These are phyloP conservation scores for Apodemia hepburni DNA, from an alignment of 2,888 invertebrate species.

Conservation along the genomic window DNA sequence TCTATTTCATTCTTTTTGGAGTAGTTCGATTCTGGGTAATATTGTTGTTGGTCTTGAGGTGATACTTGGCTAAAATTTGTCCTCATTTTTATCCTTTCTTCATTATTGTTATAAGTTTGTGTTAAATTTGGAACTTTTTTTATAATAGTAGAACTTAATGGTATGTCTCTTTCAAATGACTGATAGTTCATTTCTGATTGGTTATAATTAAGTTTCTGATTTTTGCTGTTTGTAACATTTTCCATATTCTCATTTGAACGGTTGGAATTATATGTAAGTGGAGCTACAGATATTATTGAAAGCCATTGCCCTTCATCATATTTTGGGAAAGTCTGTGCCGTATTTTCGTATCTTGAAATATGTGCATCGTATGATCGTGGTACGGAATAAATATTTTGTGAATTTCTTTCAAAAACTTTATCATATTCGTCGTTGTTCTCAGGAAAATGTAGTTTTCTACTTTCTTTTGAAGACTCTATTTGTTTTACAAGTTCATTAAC, in stretches of 20 bases:
- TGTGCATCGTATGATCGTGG: neutral
- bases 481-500: constrained; percentile 42
- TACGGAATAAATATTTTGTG: neutral
- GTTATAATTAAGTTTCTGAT: neutral
- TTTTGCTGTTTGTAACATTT: neutral
- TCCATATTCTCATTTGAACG: too few relatives aligned
- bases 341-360: too few relatives aligned
- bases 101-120: too few relatives aligned
- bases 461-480: constrained; percentile 39
- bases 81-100: too few relatives aligned
- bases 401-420: neutral
- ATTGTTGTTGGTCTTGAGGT: too few relatives aligned
- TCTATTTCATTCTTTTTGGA: neutral
- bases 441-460: constrained; percentile 33
- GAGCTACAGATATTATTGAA: constrained; percentile 23
- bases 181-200: constrained; percentile 17
- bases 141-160: constrained; percentile 14
- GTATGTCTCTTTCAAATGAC: constrained; percentile 14
- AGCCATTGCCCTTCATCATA: constrained; percentile 20
- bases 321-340: constrained; percentile 5
- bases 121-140: constrained; percentile 1
- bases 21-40: neutral
- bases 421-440: neutral
- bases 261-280: neutral
- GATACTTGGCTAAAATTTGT: too few relatives aligned